phyloP scores from a whole-genome alignment of 2,113 vertebrate genomes.

The Mungos mungo region DNA sequence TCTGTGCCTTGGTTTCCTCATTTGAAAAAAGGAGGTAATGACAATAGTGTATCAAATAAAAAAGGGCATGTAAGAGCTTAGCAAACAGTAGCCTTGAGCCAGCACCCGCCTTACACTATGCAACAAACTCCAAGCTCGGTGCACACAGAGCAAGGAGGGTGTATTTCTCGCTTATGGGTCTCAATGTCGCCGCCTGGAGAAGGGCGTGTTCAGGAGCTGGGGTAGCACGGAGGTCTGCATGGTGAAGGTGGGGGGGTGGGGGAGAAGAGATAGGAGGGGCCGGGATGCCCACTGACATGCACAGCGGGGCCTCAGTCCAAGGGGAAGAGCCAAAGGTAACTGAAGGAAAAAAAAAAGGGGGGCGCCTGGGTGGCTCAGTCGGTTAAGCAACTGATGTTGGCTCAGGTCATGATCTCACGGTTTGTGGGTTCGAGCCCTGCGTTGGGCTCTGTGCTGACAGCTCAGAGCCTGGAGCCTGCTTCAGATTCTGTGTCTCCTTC shows the following conservation, averaged over 20 bases:
- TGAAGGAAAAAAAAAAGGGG: no score
- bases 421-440: no score
- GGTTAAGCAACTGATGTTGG: no score
- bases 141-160: accelerated
- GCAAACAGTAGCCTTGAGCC: not conserved
- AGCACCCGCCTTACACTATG: not conserved
- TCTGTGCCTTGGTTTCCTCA: not conserved
- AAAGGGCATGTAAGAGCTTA: not conserved
- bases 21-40: not conserved
- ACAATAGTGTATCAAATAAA: not conserved
- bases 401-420: no score
- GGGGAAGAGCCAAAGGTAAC: not conserved
- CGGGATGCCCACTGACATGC: not conserved
- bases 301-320: not conserved
- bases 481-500: no score
- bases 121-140: not conserved
- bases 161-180: accelerated
- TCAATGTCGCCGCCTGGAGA: not conserved
- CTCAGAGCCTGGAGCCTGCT: no score
- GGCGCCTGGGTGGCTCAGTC: no score
- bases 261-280: not conserved
- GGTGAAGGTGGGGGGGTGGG: not conserved
- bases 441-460: no score
- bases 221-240: not conserved
- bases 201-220: not conserved